Evolutionary conservation across 1,140 invertebrate genomes (phyloP), one percentile per base, ranked within the genome.

Genomic region (Leptinotarsa undecemlineata): DNA sequence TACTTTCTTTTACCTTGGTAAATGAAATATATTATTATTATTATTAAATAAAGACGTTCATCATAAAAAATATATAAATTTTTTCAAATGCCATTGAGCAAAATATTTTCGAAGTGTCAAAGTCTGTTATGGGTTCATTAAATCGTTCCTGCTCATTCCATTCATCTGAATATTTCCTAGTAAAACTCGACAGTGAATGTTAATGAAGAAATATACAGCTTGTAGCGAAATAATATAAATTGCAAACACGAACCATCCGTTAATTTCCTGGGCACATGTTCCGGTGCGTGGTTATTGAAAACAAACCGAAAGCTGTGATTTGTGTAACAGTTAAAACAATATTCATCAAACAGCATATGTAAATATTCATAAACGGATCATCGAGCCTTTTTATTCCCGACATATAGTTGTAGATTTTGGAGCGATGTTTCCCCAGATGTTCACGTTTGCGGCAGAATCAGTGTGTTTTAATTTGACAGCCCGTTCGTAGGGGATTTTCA

Each of bases 391-490:
- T 57, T 17, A 57, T 57, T 57, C 51, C 15, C 15, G n/a, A 57
- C 51, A 57, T 57, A 57, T 57, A 57, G 51, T 57, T 57, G 62
- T 64, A 64, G 23, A 20, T 64, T 20, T 64, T n/a, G 42, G 66
- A 42, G 42, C 42, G 15, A 13, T 42, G 66, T 42, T 72, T 72
- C 47, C 48, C 71, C 61, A 64, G 61, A 66, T 67, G 63, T 72
- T 61, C 71, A 72, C 71, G 71, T 72, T 66, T 72, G 63, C 33
- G 63, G 71, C 63, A 17, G 33, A 60, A 71, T 71, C 61, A 21
- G 71, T 72, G 33, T 48, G 33, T 48, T 66, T 48, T 66, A 72
- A 72, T 66, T 72, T 64, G 63, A 63, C 69, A 61, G 48, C 48
- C 62, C 42, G 69, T 48, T 68, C 33, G n/a, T n/a, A 23, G 20